These are phyloP conservation scores for Sisyra nigra DNA, from an alignment of 2,888 invertebrate genomes.

Conservation along the genomic window DNA sequence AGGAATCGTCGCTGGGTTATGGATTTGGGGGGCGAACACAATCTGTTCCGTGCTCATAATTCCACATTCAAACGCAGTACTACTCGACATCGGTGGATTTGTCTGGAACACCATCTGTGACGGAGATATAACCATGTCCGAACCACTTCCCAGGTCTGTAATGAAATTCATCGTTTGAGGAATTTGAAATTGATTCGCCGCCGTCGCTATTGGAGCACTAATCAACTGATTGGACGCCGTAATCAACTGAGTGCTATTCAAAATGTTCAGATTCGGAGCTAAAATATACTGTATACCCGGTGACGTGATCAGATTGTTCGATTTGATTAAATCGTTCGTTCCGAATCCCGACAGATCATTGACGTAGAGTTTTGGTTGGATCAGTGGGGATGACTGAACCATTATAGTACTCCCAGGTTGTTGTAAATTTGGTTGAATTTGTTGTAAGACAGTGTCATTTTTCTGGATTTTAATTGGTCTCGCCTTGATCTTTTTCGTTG, in stretches of 20 bases:
- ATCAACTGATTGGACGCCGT: background rate
- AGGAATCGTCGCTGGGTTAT: background rate
- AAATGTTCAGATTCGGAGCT: constrained; percentile 4
- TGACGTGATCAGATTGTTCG: background rate
- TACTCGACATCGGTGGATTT: background rate
- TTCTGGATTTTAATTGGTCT: background rate
- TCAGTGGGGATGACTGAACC: background rate
- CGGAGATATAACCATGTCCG: constrained; percentile 39
- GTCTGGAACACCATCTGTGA: background rate
- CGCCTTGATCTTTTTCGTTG: background rate
- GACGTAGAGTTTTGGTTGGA: background rate
- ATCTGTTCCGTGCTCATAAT: constrained; percentile 39
- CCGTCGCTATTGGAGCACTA: constrained; percentile 21
- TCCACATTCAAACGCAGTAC: constrained; percentile 33
- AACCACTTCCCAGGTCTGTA: constrained; percentile 36
- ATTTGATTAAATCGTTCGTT: background rate
- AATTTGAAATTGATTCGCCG: constrained; percentile 40
- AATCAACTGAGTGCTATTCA: too few relatives aligned
- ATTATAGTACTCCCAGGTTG: background rate
- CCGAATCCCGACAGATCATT: background rate
- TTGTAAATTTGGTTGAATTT: background rate
- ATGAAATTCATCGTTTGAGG: constrained; percentile 25
- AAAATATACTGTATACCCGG: constrained; percentile 3
- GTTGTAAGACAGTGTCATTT: background rate
- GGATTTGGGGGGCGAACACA: constrained; percentile 25